Conservation (phyloP, 2,888 invertebrate species). For the Ypsolopha sequella region DNA sequence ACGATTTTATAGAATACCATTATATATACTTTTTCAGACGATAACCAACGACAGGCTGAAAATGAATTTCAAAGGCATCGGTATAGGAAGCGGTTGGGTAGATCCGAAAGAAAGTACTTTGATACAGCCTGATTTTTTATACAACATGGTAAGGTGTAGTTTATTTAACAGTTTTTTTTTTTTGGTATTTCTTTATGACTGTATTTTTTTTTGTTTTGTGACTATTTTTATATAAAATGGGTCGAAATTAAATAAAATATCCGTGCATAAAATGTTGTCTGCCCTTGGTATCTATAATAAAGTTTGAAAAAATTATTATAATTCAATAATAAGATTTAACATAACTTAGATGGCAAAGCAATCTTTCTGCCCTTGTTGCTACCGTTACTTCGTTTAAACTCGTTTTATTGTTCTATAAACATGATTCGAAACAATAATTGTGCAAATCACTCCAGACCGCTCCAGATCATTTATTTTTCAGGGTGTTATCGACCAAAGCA, state of each 20-base stretch:
- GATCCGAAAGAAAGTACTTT: slow-evolving; percentile 48
- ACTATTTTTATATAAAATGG: not conserved
- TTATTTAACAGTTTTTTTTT: too few species aligned
- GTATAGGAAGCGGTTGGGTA: slow-evolving; percentile 59
- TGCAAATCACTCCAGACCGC: not conserved
- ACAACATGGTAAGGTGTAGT: slow-evolving; percentile 30
- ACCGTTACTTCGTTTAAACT: not conserved
- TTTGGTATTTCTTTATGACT: too few species aligned
- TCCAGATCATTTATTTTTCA: slow-evolving; percentile 24
- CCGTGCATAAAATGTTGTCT: too few species aligned
- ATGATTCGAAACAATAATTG: not conserved
- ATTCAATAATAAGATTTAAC: not conserved
- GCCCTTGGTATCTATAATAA: too few species aligned
- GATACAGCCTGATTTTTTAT: slow-evolving; percentile 39
- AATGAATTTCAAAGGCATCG: slow-evolving; percentile 57
- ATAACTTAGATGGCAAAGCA: too few species aligned
- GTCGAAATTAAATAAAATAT: too few species aligned
- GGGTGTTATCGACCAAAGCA: slow-evolving; percentile 43
- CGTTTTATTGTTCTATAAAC: not conserved
- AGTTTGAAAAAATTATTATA: not conserved
- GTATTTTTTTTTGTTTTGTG: not conserved
- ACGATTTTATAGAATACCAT: too few species aligned
- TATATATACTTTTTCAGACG: not conserved
- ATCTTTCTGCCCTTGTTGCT: too few species aligned
- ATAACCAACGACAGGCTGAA: slow-evolving; percentile 32